Conservation (phyloP, 2,797 vertebrate species). For the Echiichthys vipera region DNA sequence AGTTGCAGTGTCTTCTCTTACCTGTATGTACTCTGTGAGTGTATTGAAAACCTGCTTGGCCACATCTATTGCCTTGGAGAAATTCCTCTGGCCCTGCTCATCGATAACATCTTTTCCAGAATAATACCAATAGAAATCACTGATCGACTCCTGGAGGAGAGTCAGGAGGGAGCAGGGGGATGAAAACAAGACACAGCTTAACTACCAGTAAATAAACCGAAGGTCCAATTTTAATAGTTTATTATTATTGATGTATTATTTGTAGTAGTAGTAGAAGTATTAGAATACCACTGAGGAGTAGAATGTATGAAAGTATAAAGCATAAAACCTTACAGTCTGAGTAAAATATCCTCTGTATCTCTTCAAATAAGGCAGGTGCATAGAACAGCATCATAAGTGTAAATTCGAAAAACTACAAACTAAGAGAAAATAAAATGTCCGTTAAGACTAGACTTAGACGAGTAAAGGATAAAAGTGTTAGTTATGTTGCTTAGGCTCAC, state of each 20-base stretch:
- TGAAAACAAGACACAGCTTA: neutral
- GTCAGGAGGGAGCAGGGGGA: neutral
- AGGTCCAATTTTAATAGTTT: neutral
- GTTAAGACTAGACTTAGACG: neutral
- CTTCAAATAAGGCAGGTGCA: neutral
- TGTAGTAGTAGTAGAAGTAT: neutral
- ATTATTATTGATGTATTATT: no score
- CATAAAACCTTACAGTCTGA: neutral
- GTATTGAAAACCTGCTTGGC: slow-evolving; percentile 98
- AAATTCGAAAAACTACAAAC: no score
- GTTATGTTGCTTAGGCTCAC: neutral
- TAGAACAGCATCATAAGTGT: neutral
- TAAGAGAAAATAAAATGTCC: neutral
- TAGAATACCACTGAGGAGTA: neutral
- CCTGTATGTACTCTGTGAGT: slow-evolving; percentile 97
- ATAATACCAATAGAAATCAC: slow-evolving; percentile 98
- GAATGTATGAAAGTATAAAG: neutral
- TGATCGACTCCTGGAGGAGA: slow-evolving; percentile 92
- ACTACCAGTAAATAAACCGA: neutral
- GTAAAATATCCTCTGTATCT: no score
- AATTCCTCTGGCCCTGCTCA: slow-evolving; percentile 95
- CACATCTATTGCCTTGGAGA: slow-evolving; percentile 97
- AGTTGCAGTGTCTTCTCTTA: slow-evolving; percentile 61
- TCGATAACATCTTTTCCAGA: slow-evolving; percentile 97
- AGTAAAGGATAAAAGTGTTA: neutral